Evolutionary conservation across 2,113 vertebrate genomes (phyloP).

Genomic region (Seriola quinqueradiata): DNA sequence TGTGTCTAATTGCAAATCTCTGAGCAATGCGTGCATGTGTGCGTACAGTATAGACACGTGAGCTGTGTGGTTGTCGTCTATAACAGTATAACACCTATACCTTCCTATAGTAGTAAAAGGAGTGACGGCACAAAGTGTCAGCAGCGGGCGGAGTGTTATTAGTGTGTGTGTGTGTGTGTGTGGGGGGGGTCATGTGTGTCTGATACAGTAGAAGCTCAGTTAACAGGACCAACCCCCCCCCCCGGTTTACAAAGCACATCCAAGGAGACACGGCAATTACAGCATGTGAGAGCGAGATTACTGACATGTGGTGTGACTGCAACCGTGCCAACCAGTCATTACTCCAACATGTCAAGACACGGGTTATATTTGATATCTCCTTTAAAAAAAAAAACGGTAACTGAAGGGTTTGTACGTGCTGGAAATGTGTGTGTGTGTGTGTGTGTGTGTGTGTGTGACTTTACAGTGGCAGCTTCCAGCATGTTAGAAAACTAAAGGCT

Average conservation of each 20-base stretch:
- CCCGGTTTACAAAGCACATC: slow-evolving; percentile 1
- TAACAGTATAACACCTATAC: no score
- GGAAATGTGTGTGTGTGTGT: slow-evolving; percentile 4
- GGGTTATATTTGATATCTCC: slow-evolving; percentile 23
- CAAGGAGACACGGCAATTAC: slow-evolving; percentile 47
- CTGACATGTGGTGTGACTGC: slow-evolving; percentile 33
- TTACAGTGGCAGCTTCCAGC: neutral
- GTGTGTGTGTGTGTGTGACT: slow-evolving; percentile 13
- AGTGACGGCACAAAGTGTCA: slow-evolving; percentile 52
- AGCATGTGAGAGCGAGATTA: slow-evolving; percentile 38
- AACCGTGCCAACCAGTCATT: slow-evolving; percentile 8
- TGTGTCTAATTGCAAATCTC: slow-evolving; percentile 67
- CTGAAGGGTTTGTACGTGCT: neutral
- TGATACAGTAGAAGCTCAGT: slow-evolving; percentile 41
- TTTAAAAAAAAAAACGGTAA: neutral
- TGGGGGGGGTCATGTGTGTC: slow-evolving; percentile 6
- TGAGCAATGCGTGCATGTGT: slow-evolving; percentile 1
- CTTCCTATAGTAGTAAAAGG: neutral
- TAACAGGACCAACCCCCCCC: slow-evolving; percentile 19
- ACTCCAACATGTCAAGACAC: slow-evolving; percentile 26
- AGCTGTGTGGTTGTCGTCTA: neutral
- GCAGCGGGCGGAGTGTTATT: slow-evolving; percentile 47
- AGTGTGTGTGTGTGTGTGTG: slow-evolving; percentile 12
- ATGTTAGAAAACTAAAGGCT: neutral
- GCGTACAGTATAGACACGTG: slow-evolving; percentile 34